Conservation (phyloP, 2,113 vertebrate species). For the Syngnathus floridae region DNA sequence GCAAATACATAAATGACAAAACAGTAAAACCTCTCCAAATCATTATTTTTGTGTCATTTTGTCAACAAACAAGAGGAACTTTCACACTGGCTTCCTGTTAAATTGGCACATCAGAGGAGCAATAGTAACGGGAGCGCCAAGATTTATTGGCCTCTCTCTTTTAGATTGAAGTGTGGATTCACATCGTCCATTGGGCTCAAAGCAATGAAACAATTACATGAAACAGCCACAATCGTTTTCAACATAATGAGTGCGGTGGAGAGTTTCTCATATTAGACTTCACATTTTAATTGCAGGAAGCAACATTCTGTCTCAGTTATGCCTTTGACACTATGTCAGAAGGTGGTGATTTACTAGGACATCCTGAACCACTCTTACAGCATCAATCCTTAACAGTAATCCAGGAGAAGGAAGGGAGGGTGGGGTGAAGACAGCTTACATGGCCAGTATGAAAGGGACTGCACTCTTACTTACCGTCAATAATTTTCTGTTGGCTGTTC, state of each 20-base stretch:
- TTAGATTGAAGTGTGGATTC: too few relatives aligned
- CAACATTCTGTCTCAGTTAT: neutral
- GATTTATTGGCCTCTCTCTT: neutral
- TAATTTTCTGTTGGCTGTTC: conserved; percentile 91
- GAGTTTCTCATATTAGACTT: neutral
- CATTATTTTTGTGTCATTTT: neutral
- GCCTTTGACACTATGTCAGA: neutral
- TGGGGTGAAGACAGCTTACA: neutral
- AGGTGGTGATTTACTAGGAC: neutral
- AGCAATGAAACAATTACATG: too few relatives aligned
- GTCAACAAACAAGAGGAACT: too few relatives aligned
- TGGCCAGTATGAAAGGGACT: neutral
- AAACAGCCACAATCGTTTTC: too few relatives aligned
- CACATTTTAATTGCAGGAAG: neutral
- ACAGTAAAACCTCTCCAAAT: too few relatives aligned
- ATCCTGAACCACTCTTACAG: neutral
- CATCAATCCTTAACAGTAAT: neutral
- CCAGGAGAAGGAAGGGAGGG: neutral
- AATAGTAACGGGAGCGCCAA: neutral
- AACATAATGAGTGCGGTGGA: neutral
- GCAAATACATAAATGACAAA: neutral
- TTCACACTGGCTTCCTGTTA: neutral
- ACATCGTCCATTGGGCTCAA: too few relatives aligned
- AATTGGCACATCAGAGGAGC: neutral
- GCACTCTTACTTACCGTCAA: conserved; percentile 75